Base-by-base conservation (phyloP, 92 coral and sea anemone species). In the Epizoanthus illoricatus region DNA sequence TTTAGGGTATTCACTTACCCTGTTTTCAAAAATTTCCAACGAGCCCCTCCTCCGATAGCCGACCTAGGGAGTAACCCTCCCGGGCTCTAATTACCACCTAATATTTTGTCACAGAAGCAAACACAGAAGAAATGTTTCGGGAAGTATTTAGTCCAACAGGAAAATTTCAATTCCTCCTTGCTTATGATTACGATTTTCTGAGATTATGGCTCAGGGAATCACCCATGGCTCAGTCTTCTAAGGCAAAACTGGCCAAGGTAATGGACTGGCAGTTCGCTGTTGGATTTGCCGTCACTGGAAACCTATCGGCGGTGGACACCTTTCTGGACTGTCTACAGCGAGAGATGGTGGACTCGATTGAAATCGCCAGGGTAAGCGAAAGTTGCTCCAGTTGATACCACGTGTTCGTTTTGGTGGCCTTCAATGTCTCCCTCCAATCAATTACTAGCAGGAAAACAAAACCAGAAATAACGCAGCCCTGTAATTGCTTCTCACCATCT, bases 271-370 rank as follows among this genome's bases (percentile, higher is more conserved):
- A 16, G 71, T 9, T 36, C 43, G 45, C 42, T 17, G 47, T 66
- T 66, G 71, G 71, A 15, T 66, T 66, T 33, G 71, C 41, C 2
- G 47, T 66, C 42, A 66, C 71, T 11, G 71, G 71, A 8, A 33
- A 66, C 47, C 42, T 66, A 11, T 66, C 47, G 33, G 5, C 71
- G 1, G 47, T 66, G 71, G 24, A 36, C 17, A 20, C 9, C 1
- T 66, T 66, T 66, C 47, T 66, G 45, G 71, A 66, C 71, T 66
- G 71, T 33, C n/a, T 66, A 12, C 71, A 66, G 45, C 71, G 71
- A 12, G 71, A 66, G 41, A 66, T 66, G 41, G n/a, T 28, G 17
- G 71, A 66, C 41, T 66, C 71, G 19, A 66, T 42, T 66, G 71
- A 66, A 33, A 66, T 66, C 33, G 71, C 36, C 4, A 66, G 17